Percentiles rank a stretch among this genome's conserved stretches.
Evolutionary conservation across 2,888 invertebrate species (phyloP).

Genomic region (Luperina nickerlii): DNA sequence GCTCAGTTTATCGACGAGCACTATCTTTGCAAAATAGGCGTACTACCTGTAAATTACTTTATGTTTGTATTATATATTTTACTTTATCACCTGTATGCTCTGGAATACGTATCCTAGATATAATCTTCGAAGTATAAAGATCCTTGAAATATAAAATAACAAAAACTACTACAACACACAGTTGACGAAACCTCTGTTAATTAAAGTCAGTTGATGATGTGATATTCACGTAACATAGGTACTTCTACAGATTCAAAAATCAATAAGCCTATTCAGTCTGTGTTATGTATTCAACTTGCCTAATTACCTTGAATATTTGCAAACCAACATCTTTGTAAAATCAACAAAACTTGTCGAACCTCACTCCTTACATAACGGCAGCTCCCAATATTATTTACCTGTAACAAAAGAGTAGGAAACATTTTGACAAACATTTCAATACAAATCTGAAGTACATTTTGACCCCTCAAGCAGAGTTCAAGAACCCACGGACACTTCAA

Average conservation of each 20-base stretch:
- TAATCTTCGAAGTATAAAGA: not conserved
- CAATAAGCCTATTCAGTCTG: conserved; percentile 28
- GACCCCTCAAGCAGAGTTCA: conserved; percentile 71
- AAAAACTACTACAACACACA: not conserved
- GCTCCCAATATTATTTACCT: conserved; percentile 71
- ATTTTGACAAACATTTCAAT: conserved; percentile 65
- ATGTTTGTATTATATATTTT: conserved; percentile 33
- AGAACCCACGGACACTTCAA: conserved; percentile 63
- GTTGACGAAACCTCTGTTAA: not conserved
- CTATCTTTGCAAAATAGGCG: conserved; percentile 35
- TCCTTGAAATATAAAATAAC: not conserved
- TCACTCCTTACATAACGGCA: conserved; percentile 48
- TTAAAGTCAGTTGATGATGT: conserved; percentile 9
- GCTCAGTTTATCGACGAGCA: conserved; percentile 35
- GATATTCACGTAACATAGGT: conserved; percentile 17
- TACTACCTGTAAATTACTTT: conserved; percentile 21
- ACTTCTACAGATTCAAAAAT: conserved; percentile 18
- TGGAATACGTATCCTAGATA: not conserved
- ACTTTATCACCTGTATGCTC: not conserved
- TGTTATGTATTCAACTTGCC: conserved; percentile 29
- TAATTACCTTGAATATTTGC: conserved; percentile 35
- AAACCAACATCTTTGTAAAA: conserved; percentile 14
- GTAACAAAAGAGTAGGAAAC: conserved; percentile 72
- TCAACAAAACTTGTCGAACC: conserved; percentile 54
- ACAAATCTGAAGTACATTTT: conserved; percentile 65